Base-by-base conservation (phyloP, 1,140 invertebrate genomes). In the Zaprionus inermis region DNA sequence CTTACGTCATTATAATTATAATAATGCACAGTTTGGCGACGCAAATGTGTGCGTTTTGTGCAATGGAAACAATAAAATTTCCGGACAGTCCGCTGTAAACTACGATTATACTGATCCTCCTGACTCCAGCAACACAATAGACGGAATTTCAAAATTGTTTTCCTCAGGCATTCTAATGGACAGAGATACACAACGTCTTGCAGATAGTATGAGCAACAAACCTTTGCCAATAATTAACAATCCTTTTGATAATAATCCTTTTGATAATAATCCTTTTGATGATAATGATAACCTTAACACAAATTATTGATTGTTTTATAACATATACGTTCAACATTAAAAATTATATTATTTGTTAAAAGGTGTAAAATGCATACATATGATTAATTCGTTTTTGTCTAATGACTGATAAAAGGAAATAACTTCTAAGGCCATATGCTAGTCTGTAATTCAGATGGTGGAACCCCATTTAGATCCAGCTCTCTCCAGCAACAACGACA, bases 21-120 rank as follows among this genome's bases (percentile, higher is more conserved):
- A 58, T 51, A 60, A 55, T 51, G 51, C 24, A 32, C 67, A 65
- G 63, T 20, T 52, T n/a, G 44, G 34, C 9, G 44, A 71, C 14
- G 36, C 58, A 10, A 7, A 20, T 0, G 14, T 36, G 11, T 89
- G 83, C 67, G 46, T 12, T n/a, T n/a, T 72, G 4, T 86, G 83
- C 28, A 61, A 20, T 36, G 38, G 32, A 20, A 73, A 51, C 49
- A 51, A 7, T 24, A 54, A 32, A 22, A 54, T 9, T 18, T 22
- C 30, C 7, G 10, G 16, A 20, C 10, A 34, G 12, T 30, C 38
- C 32, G 16, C 55, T 51, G 16, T 12, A 1, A 49, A 49, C 9
- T 20, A 10, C 1, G 10, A 55, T 51, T 12, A 36, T 16, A 10
- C n/a, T 16, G 34, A 55, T 32, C 14, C 1, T 20, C 32, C 20